Evolutionary conservation across 2,113 vertebrate genomes (phyloP), one percentile per base, ranked within the genome.

Genomic region (Sardina pilchardus): DNA sequence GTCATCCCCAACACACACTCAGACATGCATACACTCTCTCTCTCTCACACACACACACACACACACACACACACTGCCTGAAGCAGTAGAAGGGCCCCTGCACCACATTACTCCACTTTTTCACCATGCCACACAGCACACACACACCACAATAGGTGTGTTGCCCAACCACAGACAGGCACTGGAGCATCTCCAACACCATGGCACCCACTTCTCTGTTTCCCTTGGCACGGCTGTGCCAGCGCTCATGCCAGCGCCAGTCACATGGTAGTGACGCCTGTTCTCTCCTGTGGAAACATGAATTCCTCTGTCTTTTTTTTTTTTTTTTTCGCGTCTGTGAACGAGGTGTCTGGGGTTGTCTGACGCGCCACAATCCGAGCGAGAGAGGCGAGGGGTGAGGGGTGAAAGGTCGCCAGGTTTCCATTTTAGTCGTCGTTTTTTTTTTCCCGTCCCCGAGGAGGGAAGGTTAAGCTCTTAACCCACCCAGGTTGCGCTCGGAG

Each of bases 1-100:
- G 92, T 94, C 94, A 94, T 93, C 71, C 84, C 44, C 93, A 36
- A 16, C 26, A 12, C 63, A 14, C n/a, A 71, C 26, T 30, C 63
- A 71, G 9, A 71, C 63, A 71, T 14, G 12, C n/a, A 30, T 2
- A 30, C 59, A 30, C 59, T 9, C 59, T 9, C 4, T 9, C 21
- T 9, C 63, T 12, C 63, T 12, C 63, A 71, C 63, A 71, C 56
- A 26, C 56, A 26, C 56, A 63, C 4, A 63, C 56, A 63, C 24
- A 63, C 59, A 9, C 24, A 30, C 63, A 30, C 53, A 71, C 26
- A 34, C 8, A 14, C 63, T 14, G 63, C 63, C 63, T 30, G 26
- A 71, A 71, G 26, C 26, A 14, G 6, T 71, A 26, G 63, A 14
- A 10, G 26, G 63, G 7, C 63, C 3, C 50, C 50, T 53, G 4